Percentiles rank a stretch among this genome's conserved stretches.
Evolutionary conservation across 2,113 vertebrate genomes (phyloP).

Genomic region (Psammodynastes pulverulentus): DNA sequence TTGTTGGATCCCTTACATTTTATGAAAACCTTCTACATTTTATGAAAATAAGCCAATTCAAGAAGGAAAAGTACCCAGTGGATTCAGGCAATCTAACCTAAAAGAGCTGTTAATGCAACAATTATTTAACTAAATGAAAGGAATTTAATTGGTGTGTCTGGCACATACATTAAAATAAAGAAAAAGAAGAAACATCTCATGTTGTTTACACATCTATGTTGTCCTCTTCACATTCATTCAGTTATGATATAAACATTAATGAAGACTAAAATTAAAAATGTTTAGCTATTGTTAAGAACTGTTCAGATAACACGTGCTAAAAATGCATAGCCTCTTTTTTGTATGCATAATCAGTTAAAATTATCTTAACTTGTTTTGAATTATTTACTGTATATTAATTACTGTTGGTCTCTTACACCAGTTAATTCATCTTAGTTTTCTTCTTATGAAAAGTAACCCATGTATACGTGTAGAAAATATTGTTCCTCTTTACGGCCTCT

Average conservation of each 20-base stretch:
- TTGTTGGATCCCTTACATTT: background rate
- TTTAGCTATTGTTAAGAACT: slow-evolving; percentile 17
- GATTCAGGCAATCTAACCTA: background rate
- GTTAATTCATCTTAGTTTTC: background rate
- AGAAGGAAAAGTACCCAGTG: background rate
- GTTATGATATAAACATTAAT: slow-evolving; percentile 13
- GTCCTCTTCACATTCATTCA: slow-evolving; percentile 17
- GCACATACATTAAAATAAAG: background rate
- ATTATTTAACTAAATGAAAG: background rate
- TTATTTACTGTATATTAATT: slow-evolving; percentile 25
- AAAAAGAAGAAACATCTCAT: background rate
- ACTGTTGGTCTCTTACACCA: slow-evolving; percentile 6
- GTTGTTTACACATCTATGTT: slow-evolving; percentile 10
- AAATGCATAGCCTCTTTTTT: slow-evolving; percentile 19
- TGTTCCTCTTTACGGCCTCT: background rate
- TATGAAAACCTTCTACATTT: background rate
- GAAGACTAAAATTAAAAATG: slow-evolving; percentile 24
- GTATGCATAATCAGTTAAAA: slow-evolving; percentile 28
- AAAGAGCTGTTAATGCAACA: background rate
- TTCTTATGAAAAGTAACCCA: background rate
- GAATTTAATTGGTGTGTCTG: background rate
- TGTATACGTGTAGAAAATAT: background rate
- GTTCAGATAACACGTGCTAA: slow-evolving; percentile 21
- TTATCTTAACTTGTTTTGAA: slow-evolving; percentile 26
- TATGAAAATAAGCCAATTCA: background rate